These are phyloP conservation scores for Boleophthalmus pectinirostris DNA, from an alignment of 2,113 vertebrate species.

Conservation along the genomic window DNA sequence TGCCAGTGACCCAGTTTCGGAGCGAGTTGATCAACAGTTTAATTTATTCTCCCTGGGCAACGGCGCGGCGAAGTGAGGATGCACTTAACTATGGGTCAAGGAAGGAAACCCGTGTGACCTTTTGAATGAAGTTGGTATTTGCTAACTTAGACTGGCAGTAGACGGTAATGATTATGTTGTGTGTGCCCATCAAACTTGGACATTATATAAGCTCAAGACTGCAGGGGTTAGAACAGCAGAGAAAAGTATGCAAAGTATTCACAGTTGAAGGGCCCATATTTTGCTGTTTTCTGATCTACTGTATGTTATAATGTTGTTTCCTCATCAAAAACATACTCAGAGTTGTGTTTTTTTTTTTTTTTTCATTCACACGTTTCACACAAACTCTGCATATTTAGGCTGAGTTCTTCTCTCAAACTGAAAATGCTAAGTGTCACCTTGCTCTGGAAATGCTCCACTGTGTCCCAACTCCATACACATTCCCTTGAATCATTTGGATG, in stretches of 20 bases:
- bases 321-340: no score
- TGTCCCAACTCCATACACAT: no score
- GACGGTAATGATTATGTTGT: not conserved
- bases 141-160: not conserved
- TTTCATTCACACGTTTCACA: no score
- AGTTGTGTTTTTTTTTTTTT: no score
- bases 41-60: conserved; percentile 23
- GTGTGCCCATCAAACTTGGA: not conserved
- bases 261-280: no score
- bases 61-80: conserved; percentile 7
- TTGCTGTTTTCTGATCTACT: no score
- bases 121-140: not conserved
- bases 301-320: no score
- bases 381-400: no score
- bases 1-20: conserved; percentile 55
- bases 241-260: not conserved
- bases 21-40: conserved; percentile 25
- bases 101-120: not conserved
- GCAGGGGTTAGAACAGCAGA: not conserved
- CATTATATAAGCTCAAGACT: not conserved
- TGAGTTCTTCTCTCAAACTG: no score
- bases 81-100: not conserved
- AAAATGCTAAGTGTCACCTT: no score
- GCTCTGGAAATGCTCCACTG: no score
- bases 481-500: no score